These are phyloP conservation scores for Poecilus cupreus DNA, from an alignment of 2,888 invertebrate species.

Conservation along the genomic window DNA sequence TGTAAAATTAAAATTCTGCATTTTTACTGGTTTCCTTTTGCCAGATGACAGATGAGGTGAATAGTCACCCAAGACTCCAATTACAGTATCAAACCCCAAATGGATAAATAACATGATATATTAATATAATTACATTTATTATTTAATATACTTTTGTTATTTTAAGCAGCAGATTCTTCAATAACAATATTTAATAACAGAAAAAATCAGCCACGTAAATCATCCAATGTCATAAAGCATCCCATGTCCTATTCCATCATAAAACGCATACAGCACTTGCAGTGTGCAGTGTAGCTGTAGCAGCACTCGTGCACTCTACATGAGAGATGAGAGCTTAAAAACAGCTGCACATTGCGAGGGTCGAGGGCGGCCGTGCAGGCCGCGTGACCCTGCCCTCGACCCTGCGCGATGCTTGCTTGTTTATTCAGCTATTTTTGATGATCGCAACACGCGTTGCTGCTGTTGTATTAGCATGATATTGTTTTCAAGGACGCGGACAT, in stretches of 20 bases:
- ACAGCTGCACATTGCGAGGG: conserved; percentile 38
- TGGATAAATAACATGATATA: no score
- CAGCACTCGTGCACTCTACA: conserved; percentile 7
- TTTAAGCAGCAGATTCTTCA: no score
- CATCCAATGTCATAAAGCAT: no score
- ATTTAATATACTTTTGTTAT: no score
- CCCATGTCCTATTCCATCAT: not conserved
- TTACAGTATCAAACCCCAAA: no score
- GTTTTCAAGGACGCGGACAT: conserved; percentile 36
- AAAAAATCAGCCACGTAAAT: no score
- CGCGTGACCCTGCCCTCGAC: conserved; percentile 5
- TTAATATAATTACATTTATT: not conserved
- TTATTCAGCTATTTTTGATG: conserved; percentile 42
- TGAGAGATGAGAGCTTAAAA: conserved; percentile 20
- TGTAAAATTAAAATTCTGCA: no score
- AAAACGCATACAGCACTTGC: not conserved
- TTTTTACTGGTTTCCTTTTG: no score
- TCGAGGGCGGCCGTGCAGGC: not conserved
- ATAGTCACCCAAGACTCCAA: no score
- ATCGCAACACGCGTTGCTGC: conserved; percentile 17
- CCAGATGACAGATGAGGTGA: no score
- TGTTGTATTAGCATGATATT: conserved; percentile 42
- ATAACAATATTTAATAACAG: no score
- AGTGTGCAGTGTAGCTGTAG: not conserved
- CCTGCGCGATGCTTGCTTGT: conserved; percentile 6